Percentiles rank a stretch among this genome's conserved stretches.
These are phyloP conservation scores for Patella caerulea DNA, from an alignment of 2,888 invertebrate species.

Conservation along the genomic window DNA sequence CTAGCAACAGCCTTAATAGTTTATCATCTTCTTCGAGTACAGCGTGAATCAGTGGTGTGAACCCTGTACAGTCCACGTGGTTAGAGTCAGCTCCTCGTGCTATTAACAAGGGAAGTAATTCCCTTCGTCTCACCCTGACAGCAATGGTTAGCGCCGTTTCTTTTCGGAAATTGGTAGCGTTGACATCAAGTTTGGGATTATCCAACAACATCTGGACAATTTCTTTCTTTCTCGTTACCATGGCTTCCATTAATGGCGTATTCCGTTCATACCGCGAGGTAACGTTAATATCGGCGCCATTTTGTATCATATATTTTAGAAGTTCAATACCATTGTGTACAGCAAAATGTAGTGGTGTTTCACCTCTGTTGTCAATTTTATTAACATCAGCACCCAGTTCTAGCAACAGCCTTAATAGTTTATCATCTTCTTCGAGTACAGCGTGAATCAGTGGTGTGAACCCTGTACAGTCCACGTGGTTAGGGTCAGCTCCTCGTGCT, in stretches of 20 bases:
- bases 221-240: constrained; percentile 41
- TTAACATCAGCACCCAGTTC: constrained; percentile 54
- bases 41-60: constrained; percentile 50
- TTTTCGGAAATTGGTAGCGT: constrained; percentile 36
- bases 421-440: constrained; percentile 39
- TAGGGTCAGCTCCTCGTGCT: constrained; percentile 55
- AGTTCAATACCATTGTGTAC: constrained; percentile 49
- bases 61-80: constrained; percentile 32
- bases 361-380: constrained; percentile 41
- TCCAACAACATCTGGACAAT: constrained; percentile 42
- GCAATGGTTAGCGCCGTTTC: constrained; percentile 47
- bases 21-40: constrained; percentile 42
- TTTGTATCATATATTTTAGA: constrained; percentile 30
- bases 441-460: constrained; percentile 51
- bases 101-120: constrained; percentile 45
- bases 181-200: constrained; percentile 38
- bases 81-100: constrained; percentile 57
- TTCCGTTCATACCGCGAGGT: constrained; percentile 30
- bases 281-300: constrained; percentile 30
- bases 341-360: constrained; percentile 55
- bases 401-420: constrained; percentile 47
- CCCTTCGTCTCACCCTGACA: constrained; percentile 41
- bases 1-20: constrained; percentile 45
- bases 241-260: constrained; percentile 46
- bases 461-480: constrained; percentile 37